Percentiles rank a stretch among this genome's conserved stretches.
phyloP scores from a whole-genome alignment of 2,888 invertebrate species.

The Drosophila monieri region DNA sequence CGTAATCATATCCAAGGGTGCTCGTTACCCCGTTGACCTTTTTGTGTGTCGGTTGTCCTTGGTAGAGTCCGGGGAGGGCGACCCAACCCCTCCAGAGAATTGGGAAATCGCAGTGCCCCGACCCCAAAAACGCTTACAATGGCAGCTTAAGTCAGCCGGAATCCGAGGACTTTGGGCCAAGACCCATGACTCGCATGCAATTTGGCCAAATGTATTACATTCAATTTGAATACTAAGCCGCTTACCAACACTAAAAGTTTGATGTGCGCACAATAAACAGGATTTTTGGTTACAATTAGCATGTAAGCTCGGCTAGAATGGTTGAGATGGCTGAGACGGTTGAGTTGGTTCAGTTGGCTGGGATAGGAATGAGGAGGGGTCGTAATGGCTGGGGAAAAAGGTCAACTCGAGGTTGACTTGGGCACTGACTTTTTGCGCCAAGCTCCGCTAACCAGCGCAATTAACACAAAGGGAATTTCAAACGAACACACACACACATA shows the following conservation, averaged over 20 bases:
- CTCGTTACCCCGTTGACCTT: conserved; percentile 42
- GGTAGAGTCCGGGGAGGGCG: background rate
- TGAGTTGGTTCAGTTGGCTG: too few species aligned
- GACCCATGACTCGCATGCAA: conserved; percentile 73
- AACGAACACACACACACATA: conserved; percentile 22
- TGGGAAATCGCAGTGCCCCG: conserved; percentile 21
- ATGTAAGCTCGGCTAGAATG: conserved; percentile 58
- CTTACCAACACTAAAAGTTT: conserved; percentile 79
- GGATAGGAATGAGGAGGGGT: background rate
- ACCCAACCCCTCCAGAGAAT: conserved; percentile 1
- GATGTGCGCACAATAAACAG: conserved; percentile 78
- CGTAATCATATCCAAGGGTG: conserved; percentile 32
- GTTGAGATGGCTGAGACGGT: background rate
- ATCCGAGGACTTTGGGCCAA: conserved; percentile 68
- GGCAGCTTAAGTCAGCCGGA: conserved; percentile 67
- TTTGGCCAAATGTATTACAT: conserved; percentile 77
- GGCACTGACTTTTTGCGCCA: conserved; percentile 34
- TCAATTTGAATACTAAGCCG: conserved; percentile 80
- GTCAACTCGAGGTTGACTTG: conserved; percentile 40
- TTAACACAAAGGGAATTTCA: conserved; percentile 69
- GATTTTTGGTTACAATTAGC: conserved; percentile 77
- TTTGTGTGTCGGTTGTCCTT: conserved; percentile 3
- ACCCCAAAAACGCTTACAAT: conserved; percentile 12
- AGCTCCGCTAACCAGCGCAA: conserved; percentile 65
- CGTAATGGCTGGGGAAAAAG: conserved; percentile 30